Evolutionary conservation across 2,797 vertebrate genomes (phyloP), one percentile per base, ranked within the genome.

Genomic region (Enteromius viviparus): DNA sequence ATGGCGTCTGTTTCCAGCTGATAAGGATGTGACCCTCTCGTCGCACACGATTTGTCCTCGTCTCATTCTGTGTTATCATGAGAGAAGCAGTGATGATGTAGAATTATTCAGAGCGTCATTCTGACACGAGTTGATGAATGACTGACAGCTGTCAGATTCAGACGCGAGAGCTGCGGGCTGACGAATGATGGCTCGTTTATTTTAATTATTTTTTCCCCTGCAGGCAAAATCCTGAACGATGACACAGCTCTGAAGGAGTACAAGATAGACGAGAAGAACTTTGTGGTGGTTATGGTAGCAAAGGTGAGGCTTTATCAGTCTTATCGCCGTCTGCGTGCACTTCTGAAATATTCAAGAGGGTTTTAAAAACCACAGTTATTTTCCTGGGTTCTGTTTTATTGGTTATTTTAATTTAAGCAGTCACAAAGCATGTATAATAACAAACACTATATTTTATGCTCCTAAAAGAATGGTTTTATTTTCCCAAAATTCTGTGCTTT

Each of bases 221-320:
- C 90, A 99, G 98, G 97, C 88, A 98, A 97, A 96, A 97, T 98
- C 87, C 96, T 99, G 87, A 97, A 91, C 84, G 97, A 99, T 96
- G 97, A 98, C 87, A 94, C 94, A 3, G 93, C 94, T 55, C 95
- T 99, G 86, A 98, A 97, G 92, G 97, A 99, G 85, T 99, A 98
- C 90, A 98, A 98, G 93, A 99, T 99, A 75, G 96, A 96, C 85
- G 97, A 99, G 92, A 98, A 98, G 93, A 99, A 97, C 93, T 99
- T 99, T 87, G 97, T 99, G 92, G 98, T 99, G 85, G 94, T 98
- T 91, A 98, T 99, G 98, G 97, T 98, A 91, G 96, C 97, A 91
- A 99, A 99, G 95, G 97, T 99, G 89, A 92, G 95, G 37, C 14
- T 4, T 78, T 42, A 32, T 51, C 65, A 69, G 8, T 8, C 5